Base-by-base conservation (phyloP, 2,113 vertebrate genomes). In the Strix aluco region DNA sequence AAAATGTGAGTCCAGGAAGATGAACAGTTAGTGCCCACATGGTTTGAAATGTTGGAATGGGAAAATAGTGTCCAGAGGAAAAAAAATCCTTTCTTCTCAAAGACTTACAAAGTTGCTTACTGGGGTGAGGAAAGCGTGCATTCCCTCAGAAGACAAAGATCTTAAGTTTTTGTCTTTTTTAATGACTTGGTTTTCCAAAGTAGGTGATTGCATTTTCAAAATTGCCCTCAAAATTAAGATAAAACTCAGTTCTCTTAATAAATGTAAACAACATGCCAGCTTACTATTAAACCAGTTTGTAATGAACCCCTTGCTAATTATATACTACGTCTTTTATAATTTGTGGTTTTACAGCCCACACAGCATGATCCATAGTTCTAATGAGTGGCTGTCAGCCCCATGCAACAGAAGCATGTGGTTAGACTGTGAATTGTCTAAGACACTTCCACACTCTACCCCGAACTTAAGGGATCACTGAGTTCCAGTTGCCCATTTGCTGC, bases 341-440 rank as follows among this genome's bases (percentile, higher is more conserved):
- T 85, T 91, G 92, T 95, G 97, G 95, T 40, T 97, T 94, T 95
- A 42, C 54, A n/a, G 81, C 94, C 95, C 86, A 94, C 95, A 94
- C 81, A 88, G 89, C 84, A 19, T 92, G 92, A 97, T 80, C 94
- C 87, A 88, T 85, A 90, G 84, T 73, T 92, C 65, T 95, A 94
- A 96, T 87, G 91, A 95, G 59, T 73, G 84, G 78, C 88, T 96
- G 84, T 92, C 91, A 94, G 91, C 38, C 78, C 61, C 62, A 7
- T 65, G 77, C 86, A 94, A 65, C 91, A 94, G 77, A 79, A 75
- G 54, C 38, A 42, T 72, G 83, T 91, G 92, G 73, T 95, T 94
- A 91, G 58, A 29, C 54, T 85, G 58, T 62, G 88, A 65, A 92
- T 96, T 88, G 85, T 86, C 57, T 26, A 32, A 94, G 89, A 92